A percentile compares a stretch with the other conserved stretches of the same genome.
Evolutionary conservation across 2,797 vertebrate species (phyloP).

Genomic region (Bryconaethiops microstoma): DNA sequence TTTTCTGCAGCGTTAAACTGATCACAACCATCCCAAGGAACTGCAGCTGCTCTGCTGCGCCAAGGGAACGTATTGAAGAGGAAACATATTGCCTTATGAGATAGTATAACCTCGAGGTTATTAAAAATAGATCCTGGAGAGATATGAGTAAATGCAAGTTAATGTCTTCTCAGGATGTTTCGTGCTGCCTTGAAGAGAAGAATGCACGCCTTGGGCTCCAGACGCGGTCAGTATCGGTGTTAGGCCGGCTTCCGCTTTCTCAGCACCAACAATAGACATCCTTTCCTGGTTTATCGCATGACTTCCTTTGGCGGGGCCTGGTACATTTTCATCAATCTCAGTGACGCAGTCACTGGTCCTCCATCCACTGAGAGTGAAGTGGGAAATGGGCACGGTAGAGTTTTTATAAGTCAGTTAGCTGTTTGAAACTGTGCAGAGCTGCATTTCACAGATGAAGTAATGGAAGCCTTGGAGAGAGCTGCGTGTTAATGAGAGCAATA

Average conservation of each 20-base stretch:
- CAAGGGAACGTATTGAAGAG: slow-evolving; percentile 38
- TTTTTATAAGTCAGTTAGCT: slow-evolving; percentile 35
- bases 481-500: slow-evolving; percentile 27
- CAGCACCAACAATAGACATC: slow-evolving; percentile 73
- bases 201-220: slow-evolving; percentile 31
- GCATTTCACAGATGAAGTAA: slow-evolving; percentile 2
- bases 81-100: slow-evolving; percentile 45
- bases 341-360: neutral
- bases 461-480: slow-evolving; percentile 9
- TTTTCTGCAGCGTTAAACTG: slow-evolving; percentile 57
- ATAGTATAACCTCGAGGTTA: slow-evolving; percentile 47
- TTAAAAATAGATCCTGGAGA: slow-evolving; percentile 54
- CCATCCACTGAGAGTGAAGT: slow-evolving; percentile 15
- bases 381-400: slow-evolving; percentile 9
- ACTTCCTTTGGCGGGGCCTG: slow-evolving; percentile 67
- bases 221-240: slow-evolving; percentile 62
- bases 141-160: slow-evolving; percentile 41
- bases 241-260: slow-evolving; percentile 71
- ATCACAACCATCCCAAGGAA: slow-evolving; percentile 34
- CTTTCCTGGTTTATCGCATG: slow-evolving; percentile 75
- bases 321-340: slow-evolving; percentile 31
- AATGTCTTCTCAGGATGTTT: slow-evolving; percentile 54
- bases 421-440: slow-evolving; percentile 6
- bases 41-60: slow-evolving; percentile 14
- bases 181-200: slow-evolving; percentile 31